A percentile compares a stretch with the other conserved stretches of the same genome.
Evolutionary conservation across 1,140 invertebrate genomes (phyloP).

Genomic region (Bacillus rossius): DNA sequence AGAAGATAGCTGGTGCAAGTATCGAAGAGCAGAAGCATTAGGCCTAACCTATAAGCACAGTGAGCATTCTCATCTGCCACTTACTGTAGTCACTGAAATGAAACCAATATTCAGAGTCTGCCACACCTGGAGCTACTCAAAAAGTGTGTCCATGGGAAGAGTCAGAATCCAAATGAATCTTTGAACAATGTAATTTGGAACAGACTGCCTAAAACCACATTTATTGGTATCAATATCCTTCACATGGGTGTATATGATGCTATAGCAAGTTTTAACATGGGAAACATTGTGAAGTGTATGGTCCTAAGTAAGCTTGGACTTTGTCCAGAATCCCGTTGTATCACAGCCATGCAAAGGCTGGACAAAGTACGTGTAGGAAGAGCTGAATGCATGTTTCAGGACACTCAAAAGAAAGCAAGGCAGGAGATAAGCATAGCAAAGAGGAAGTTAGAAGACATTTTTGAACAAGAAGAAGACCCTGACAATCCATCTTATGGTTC

Average conservation of each 20-base stretch:
- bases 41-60: constrained; percentile 9
- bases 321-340: no score
- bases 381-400: no score
- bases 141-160: constrained; percentile 10
- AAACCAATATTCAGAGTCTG: constrained; percentile 9
- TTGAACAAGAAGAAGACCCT: no score
- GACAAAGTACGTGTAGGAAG: no score
- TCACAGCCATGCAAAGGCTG: no score
- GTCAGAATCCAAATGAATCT: constrained; percentile 13
- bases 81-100: constrained; percentile 7
- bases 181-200: constrained; percentile 13
- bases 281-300: constrained; percentile 1
- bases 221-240: constrained; percentile 10
- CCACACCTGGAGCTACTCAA: constrained; percentile 4
- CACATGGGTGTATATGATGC: constrained; percentile 14
- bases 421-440: no score
- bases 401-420: no score
- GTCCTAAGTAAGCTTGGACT: not conserved
- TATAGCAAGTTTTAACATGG: constrained; percentile 9
- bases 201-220: constrained; percentile 5
- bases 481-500: no score
- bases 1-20: constrained; percentile 15
- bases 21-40: constrained; percentile 2
- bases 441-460: no score
- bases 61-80: constrained; percentile 13